These are phyloP conservation scores for Pyrgilauda ruficollis DNA, from an alignment of 2,113 vertebrate species.

Conservation along the genomic window DNA sequence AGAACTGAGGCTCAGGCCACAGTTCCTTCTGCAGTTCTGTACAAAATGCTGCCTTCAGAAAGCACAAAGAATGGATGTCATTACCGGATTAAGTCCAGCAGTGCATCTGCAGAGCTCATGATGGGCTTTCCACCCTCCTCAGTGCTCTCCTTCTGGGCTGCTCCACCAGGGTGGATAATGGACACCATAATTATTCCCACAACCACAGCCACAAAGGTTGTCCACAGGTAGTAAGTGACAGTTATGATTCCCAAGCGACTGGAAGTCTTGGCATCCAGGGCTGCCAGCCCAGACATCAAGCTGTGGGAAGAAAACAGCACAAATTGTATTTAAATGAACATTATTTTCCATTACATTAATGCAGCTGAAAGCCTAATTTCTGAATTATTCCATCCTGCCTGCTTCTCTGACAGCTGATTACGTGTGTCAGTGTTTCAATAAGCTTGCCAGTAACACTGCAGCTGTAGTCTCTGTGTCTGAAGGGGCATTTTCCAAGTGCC, in stretches of 20 bases:
- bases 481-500: neutral
- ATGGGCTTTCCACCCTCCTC: conserved; percentile 90
- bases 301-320: conserved; percentile 66
- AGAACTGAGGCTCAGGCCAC: neutral
- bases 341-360: neutral
- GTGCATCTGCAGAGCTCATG: conserved; percentile 94
- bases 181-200: conserved; percentile 97
- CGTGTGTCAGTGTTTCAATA: neutral
- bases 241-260: conserved; percentile 96
- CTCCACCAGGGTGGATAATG: conserved; percentile 93
- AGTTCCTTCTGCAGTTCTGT: neutral
- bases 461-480: neutral
- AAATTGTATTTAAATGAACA: neutral
- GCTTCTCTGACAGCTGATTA: neutral
- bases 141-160: conserved; percentile 89
- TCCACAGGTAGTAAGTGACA: conserved; percentile 97
- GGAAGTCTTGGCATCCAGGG: conserved; percentile 94
- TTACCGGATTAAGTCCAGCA: conserved; percentile 96
- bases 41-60: neutral
- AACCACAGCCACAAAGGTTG: conserved; percentile 93
- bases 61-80: neutral
- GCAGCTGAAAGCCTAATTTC: neutral
- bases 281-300: conserved; percentile 95
- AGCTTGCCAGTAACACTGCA: neutral
- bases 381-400: neutral